Evolutionary conservation across 2,888 invertebrate species (phyloP).

Genomic region (Tubiluchus corallicola): DNA sequence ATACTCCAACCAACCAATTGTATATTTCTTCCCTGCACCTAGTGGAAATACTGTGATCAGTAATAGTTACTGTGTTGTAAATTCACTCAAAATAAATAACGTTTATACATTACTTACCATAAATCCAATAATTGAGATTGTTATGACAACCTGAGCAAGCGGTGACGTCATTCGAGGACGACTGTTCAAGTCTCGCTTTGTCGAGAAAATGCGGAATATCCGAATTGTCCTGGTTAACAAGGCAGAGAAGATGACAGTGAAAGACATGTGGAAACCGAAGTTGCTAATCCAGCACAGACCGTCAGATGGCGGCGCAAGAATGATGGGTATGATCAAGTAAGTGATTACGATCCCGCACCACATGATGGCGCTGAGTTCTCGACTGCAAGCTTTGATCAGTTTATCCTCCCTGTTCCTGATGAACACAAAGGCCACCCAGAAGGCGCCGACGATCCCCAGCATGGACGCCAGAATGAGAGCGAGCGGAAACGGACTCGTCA

Average conservation of each 20-base stretch:
- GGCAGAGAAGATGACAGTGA: slow-evolving; percentile 16
- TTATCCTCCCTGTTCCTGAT: slow-evolving; percentile 12
- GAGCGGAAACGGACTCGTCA: slow-evolving; percentile 10
- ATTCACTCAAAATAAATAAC: too few species aligned
- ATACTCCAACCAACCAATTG: too few species aligned
- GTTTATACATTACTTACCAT: neutral
- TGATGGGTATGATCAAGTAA: slow-evolving; percentile 13
- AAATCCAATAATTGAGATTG: neutral
- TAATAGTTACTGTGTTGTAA: too few species aligned
- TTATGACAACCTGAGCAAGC: neutral
- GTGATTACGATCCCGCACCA: slow-evolving; percentile 14
- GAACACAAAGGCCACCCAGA: slow-evolving; percentile 12
- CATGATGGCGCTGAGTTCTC: slow-evolving; percentile 16
- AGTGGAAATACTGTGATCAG: too few species aligned
- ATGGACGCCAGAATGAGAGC: slow-evolving; percentile 9
- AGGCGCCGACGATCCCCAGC: slow-evolving; percentile 11
- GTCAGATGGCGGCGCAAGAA: slow-evolving; percentile 12
- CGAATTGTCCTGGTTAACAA: slow-evolving; percentile 17
- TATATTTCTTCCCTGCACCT: too few species aligned
- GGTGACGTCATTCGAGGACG: neutral
- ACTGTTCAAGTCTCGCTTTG: neutral
- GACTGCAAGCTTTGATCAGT: slow-evolving; percentile 18
- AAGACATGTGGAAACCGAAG: slow-evolving; percentile 16
- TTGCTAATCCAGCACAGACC: slow-evolving; percentile 13
- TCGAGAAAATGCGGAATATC: slow-evolving; percentile 16